Base-by-base conservation (phyloP, 2,888 invertebrate species). In the Chromoteleia sp. region DNA sequence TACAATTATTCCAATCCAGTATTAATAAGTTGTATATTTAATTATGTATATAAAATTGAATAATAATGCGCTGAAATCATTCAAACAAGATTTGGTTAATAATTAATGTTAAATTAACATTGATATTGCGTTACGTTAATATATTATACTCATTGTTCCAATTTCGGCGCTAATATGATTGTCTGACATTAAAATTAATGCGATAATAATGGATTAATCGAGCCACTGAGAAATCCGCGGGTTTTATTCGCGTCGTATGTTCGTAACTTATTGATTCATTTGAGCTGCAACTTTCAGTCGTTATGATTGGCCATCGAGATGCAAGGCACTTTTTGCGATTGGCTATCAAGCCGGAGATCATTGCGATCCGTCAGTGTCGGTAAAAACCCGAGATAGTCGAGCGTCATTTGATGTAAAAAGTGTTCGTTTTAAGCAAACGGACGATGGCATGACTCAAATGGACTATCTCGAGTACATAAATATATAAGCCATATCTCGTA, bases 391-490 rank as follows among this genome's bases (percentile, higher is more conserved):
- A 43, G 70, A 71, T 65, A 52, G 52, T 50, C 7, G 78, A 61
- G 73, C 73, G 41, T 73, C 52, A 61, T 78, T 78, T 58, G 41
- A 3, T 45, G 61, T 50, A 73, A 79, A 79, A 79, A 79, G 43
- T 14, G 52, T 39, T 61, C 79, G 43, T 73, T 73, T 73, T 59
- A n/a, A 79, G 56, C 73, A 45, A 73, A 45, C 78, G 50, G 12
- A 52, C 36, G 36, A 65, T 19, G 41, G 14, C 33, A 43, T 48
- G 71, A 78, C 71, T 52, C 56, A 48, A 63, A 70, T 39, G 63
- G 65, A 65, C 71, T 71, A 78, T 78, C 77, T 71, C 36, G 50
- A 78, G 78, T 71, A 67, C 78, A 78, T 78, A 78, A 78, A 78
- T 59, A 78, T 78, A 58, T 59, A 70, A 58, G 21, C 14, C 71